Conservation (phyloP, 2,888 invertebrate species). For the Griposia aprilina region DNA sequence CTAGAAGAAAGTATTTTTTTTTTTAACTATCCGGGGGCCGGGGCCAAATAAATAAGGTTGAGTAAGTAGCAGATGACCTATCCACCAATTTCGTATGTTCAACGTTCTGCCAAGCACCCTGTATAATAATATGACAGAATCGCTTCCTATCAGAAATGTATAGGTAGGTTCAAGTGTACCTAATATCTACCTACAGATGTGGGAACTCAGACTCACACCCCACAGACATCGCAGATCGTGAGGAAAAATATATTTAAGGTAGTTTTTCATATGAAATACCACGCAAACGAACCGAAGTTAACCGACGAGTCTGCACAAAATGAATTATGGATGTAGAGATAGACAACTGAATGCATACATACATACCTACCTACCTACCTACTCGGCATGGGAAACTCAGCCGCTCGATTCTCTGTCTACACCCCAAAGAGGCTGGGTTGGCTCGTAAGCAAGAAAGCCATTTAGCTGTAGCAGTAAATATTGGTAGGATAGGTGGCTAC, state of each 20-base stretch:
- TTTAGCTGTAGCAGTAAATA: slow-evolving; percentile 1
- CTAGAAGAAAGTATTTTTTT: too few relatives aligned
- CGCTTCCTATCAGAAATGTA: background rate
- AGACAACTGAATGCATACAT: slow-evolving; percentile 35
- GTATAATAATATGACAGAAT: background rate
- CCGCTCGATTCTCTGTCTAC: slow-evolving; percentile 59
- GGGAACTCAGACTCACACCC: background rate
- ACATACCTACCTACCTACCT: slow-evolving; percentile 12
- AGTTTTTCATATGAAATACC: slow-evolving; percentile 25
- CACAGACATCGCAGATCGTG: background rate
- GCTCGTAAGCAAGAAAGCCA: slow-evolving; percentile 22
- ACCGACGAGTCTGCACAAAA: slow-evolving; percentile 46
- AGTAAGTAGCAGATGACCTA: too few relatives aligned
- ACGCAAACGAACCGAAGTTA: slow-evolving; percentile 31
- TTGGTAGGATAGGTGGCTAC: background rate
- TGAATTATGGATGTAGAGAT: slow-evolving; percentile 54
- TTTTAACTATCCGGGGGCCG: too few relatives aligned
- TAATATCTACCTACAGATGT: background rate
- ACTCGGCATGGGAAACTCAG: slow-evolving; percentile 32
- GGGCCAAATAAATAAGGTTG: too few relatives aligned
- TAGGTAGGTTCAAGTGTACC: background rate
- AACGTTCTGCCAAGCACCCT: too few relatives aligned
- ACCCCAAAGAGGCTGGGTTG: slow-evolving; percentile 46
- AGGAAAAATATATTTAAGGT: slow-evolving; percentile 17
- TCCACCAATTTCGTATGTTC: too few relatives aligned